Evolutionary conservation across 2,113 vertebrate genomes (phyloP), one percentile per base, ranked within the genome.

Genomic region (Odocoileus virginianus): DNA sequence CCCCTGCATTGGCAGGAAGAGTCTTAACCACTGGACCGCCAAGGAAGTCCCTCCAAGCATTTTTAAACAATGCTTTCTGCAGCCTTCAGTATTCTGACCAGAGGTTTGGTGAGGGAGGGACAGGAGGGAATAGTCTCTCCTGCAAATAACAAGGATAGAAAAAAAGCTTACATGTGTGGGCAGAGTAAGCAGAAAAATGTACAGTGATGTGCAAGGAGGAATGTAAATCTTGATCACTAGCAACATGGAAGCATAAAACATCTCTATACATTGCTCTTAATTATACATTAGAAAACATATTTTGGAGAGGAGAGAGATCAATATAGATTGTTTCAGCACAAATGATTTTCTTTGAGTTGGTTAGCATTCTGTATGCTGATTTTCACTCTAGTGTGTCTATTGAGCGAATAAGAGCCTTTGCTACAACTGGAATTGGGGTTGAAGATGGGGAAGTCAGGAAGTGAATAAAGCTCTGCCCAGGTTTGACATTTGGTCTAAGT

Each of bases 201-300:
- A 15, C n/a, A 58, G 1, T 36, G 28, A 82, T 21, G 0, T n/a
- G 2, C 13, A 83, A 89, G 30, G 25, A 86, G 9, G 40, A 85
- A 16, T 19, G 8, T 4, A 58, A 89, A 14, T 19, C 27, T 76
- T 93, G 43, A 55, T 15, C 21, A 16, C 17, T 40, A 33, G 28
- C 19, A 45, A 5, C 0, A 0, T 5, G 15, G 19, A 55, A 54
- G 5, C 21, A 4, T 13, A 45, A 60, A 23, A 13, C 3, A 1
- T n/a, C 54, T 28, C 71, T 78, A 33, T 40, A 8, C 12, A 5
- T 84, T 52, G 21, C 1, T 85, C 81, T 81, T 45, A 57, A 28
- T 52, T 81, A 25, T 45, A 40, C 28, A 9, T 74, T 55, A 91
- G 23, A 45, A 91, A 52, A 64, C 33, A 8, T 43, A 14, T 9